Evolutionary conservation across 2,888 invertebrate genomes (phyloP).

Genomic region (Kryphioiulus occultus): DNA sequence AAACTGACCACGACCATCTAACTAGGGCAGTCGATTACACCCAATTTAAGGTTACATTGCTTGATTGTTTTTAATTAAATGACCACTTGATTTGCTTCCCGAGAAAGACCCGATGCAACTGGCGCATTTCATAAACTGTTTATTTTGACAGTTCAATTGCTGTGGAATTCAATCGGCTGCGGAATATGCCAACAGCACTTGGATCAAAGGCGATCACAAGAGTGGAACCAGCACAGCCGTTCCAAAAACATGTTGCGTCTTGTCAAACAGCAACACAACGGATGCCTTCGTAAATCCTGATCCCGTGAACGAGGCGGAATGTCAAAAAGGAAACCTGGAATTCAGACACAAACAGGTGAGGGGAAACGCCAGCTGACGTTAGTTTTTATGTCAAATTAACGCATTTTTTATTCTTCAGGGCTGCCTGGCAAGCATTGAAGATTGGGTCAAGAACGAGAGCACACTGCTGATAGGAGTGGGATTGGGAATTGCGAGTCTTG

Average conservation of each 20-base stretch:
- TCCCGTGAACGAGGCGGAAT: conserved; percentile 56
- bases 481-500: conserved; percentile 62
- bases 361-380: background rate
- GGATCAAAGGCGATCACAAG: conserved; percentile 56
- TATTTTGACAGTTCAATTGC: conserved; percentile 58
- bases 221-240: conserved; percentile 53
- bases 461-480: conserved; percentile 64
- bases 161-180: conserved; percentile 63
- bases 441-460: conserved; percentile 65
- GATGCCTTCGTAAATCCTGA: conserved; percentile 58
- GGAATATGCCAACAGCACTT: conserved; percentile 64
- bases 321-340: conserved; percentile 61
- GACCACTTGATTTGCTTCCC: background rate
- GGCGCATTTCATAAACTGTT: background rate
- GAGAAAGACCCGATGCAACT: background rate
- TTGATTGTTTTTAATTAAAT: background rate
- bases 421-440: conserved; percentile 63
- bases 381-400: background rate
- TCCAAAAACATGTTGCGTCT: conserved; percentile 59
- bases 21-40: conserved; percentile 65
- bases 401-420: conserved; percentile 59
- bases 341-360: conserved; percentile 62
- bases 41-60: conserved; percentile 63
- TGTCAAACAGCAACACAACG: conserved; percentile 55
- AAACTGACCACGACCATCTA: conserved; percentile 60